Evolutionary conservation across 2,888 invertebrate genomes (phyloP), one percentile per base, ranked within the genome.

Genomic region (Lepas anatifera): DNA sequence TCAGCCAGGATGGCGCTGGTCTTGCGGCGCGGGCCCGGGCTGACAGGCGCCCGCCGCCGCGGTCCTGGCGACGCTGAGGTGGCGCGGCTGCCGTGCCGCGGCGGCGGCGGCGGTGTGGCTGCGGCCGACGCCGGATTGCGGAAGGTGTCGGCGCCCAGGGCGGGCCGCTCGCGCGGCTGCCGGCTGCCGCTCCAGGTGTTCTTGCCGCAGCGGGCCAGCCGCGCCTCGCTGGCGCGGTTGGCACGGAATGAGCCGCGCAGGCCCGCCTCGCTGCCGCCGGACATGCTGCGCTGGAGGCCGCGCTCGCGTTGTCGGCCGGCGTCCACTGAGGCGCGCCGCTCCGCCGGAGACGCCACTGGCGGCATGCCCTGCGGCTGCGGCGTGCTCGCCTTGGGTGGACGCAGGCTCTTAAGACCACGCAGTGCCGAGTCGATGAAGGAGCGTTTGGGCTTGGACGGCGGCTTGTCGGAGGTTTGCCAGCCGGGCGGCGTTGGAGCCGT

Each of bases 101-200:
- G 71, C 68, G n/a, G 67, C 41, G 72, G 74, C 66, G 71, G 68
- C n/a, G n/a, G n/a, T n/a, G n/a, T n/a, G n/a, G n/a, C n/a, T n/a
- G n/a, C n/a, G n/a, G n/a, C n/a, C n/a, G n/a, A n/a, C n/a, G n/a
- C n/a, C n/a, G n/a, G n/a, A n/a, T n/a, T n/a, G 29, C 71, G 52
- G 69, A 88, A 89, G 0, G 88, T 89, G 73, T 88, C 89, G 37
- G 84, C 81, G 2, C 84, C 85, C 71, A 86, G 77, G 1, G 82
- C 81, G 1, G 85, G 82, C 6, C 86, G 75, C 75, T 81, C 75
- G 73, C 78, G 76, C 73, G 77, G 75, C 58, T 13, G 58, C 29
- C 79, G 77, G 48, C 78, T 81, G 46, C 89, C 83, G 73, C 86
- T 87, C 90, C 90, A 90, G 0, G 90, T 90, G 75, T 87, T 88